A percentile compares a stretch with the other conserved stretches of the same genome.
Conservation (phyloP, 53 echinoderm and acorn worm genomes). For the Stichopus horrens region DNA sequence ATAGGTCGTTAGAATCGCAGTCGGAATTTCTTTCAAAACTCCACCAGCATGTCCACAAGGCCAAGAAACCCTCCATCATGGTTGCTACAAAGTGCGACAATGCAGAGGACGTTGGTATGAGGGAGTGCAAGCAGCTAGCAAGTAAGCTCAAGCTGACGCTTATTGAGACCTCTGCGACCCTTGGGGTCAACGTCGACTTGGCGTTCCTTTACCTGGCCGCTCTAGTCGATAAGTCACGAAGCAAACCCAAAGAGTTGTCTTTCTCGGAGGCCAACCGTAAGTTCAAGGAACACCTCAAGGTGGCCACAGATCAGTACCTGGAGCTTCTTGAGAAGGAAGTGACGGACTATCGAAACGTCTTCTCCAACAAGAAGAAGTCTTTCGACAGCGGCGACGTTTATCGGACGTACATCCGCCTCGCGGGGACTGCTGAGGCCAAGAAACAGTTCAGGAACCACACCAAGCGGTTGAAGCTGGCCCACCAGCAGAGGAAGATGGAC, state of each 20-base stretch:
- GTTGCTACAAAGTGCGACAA: slow-evolving; percentile 91
- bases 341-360: slow-evolving; percentile 77
- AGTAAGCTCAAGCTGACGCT: slow-evolving; percentile 53
- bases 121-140: slow-evolving; percentile 47
- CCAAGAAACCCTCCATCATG: slow-evolving; percentile 73
- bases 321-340: slow-evolving; percentile 57
- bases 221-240: slow-evolving; percentile 68
- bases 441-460: slow-evolving; percentile 84
- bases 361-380: slow-evolving; percentile 66
- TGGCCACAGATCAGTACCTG: slow-evolving; percentile 69
- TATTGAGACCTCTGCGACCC: slow-evolving; percentile 84
- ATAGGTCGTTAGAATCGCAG: slow-evolving; percentile 57
- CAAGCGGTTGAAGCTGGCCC: slow-evolving; percentile 64
- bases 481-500: slow-evolving; percentile 72
- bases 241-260: slow-evolving; percentile 62
- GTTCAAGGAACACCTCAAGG: slow-evolving; percentile 65
- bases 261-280: slow-evolving; percentile 67
- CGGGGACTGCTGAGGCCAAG: slow-evolving; percentile 71
- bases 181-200: slow-evolving; percentile 83
- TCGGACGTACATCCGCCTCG: slow-evolving; percentile 59
- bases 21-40: slow-evolving; percentile 63
- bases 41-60: slow-evolving; percentile 54
- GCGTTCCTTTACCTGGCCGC: slow-evolving; percentile 74
- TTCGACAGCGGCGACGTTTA: slow-evolving; percentile 64
- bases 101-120: slow-evolving; percentile 53